phyloP scores from a whole-genome alignment of 2,797 vertebrate genomes.

The Meriones psammophilus region DNA sequence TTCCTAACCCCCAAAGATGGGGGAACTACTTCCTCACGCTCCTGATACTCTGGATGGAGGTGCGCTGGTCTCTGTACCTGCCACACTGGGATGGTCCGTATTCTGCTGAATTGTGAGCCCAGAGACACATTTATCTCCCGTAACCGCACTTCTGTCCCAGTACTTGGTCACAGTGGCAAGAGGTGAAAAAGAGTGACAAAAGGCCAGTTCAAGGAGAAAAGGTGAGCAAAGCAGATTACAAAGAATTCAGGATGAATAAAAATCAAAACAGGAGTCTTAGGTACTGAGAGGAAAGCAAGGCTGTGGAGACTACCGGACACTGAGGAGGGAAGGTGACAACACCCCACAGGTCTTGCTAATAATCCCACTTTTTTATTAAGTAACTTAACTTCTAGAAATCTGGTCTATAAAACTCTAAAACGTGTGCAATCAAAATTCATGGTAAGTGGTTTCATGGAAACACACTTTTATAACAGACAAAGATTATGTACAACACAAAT shows the following conservation, averaged over 20 bases:
- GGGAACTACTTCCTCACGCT: background rate
- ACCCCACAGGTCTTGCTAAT: constrained; percentile 50
- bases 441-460: constrained; percentile 41
- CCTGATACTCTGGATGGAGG: background rate
- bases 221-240: background rate
- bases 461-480: constrained; percentile 70
- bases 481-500: constrained; percentile 72
- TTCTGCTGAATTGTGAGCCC: background rate
- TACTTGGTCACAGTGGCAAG: background rate
- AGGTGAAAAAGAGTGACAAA: background rate
- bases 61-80: too few species aligned
- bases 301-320: background rate
- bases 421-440: constrained; percentile 47
- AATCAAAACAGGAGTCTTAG: background rate
- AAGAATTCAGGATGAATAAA: background rate
- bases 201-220: background rate
- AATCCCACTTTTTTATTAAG: constrained; percentile 69
- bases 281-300: background rate
- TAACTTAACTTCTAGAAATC: constrained; percentile 61
- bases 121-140: background rate
- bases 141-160: too few species aligned
- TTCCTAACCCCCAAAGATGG: background rate
- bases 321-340: constrained; percentile 8
- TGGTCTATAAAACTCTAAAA: constrained; percentile 55
- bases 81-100: background rate